Evolutionary conservation across 2,888 invertebrate species (phyloP), one percentile per base, ranked within the genome.

Genomic region (Plagodis pulveraria): DNA sequence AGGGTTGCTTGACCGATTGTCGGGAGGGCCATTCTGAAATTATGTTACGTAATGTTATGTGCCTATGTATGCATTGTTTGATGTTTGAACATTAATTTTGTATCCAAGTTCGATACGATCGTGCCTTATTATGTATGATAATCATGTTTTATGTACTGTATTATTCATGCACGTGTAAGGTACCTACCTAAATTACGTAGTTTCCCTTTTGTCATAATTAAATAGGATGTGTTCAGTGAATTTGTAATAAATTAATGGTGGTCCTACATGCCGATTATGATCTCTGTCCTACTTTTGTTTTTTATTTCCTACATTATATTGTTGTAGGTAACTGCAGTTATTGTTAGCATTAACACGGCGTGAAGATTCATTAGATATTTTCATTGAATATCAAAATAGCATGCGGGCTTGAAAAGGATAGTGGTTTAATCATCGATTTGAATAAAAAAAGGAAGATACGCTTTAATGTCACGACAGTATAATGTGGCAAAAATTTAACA

Each of bases 1-100:
- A 68, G 8, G 90, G 91, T 72, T 90, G 90, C 67, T 79, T 83
- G n/a, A 88, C 83, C n/a, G 86, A 85, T 56, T 82, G 74, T 53
- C 84, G 83, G 62, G 72, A 56, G 32, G 91, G 89, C 84, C 86
- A 89, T 80, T 84, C 89, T 89, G 77, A 62, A 80, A 80, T 50
- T 45, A 40, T 12, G 32, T 12, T 40, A 38, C 22, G 22, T 22
- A 22, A 22, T 22, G 22, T 22, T 22, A 22, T 22, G 22, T 22
- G 22, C 22, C 22, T 22, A 1, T 22, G 22, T 22, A 22, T 22
- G 22, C 22, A 22, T 22, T n/a, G 7, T 35, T 50, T 49, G 5
- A 40, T 36, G 35, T 35, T 34, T 22, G 47, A 52, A 40, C 45
- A 49, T 49, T 36, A 43, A 43, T 49, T 50, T 50, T 54, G 32